Evolutionary conservation across 2,113 vertebrate species (phyloP).

Genomic region (Coryphaenoides rupestris): DNA sequence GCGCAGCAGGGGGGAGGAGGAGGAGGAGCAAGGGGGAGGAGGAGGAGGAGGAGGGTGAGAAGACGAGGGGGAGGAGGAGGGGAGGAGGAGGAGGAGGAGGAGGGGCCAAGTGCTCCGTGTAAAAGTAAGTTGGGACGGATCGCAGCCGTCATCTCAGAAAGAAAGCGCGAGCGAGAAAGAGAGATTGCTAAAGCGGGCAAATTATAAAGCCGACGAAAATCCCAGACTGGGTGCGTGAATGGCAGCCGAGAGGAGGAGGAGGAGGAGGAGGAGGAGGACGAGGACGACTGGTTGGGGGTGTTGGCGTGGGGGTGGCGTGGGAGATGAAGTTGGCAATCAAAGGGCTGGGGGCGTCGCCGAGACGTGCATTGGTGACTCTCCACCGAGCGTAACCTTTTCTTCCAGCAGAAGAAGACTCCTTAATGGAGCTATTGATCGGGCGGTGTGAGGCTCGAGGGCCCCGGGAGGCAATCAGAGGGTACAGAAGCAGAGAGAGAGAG

Average conservation of each 20-base stretch:
- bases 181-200: conserved; percentile 64
- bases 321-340: conserved; percentile 79
- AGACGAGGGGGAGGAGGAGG: conserved; percentile 9
- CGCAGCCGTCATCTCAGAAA: conserved; percentile 57
- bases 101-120: conserved; percentile 59
- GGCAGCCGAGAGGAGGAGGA: conserved; percentile 58
- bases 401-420: conserved; percentile 69
- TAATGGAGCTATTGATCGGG: conserved; percentile 79
- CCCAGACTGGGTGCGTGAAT: conserved; percentile 69
- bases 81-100: no score
- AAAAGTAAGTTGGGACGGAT: conserved; percentile 60
- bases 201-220: conserved; percentile 74
- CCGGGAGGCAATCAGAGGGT: conserved; percentile 78
- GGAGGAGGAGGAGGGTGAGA: no score
- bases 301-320: conserved; percentile 20
- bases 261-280: conserved; percentile 2
- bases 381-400: conserved; percentile 76
- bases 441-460: conserved; percentile 71
- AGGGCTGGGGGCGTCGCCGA: conserved; percentile 74
- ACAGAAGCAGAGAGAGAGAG: no score
- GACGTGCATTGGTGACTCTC: conserved; percentile 73
- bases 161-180: no score
- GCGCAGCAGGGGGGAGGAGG: conserved; percentile 4
- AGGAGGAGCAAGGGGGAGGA: no score
- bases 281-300: no score